Percentiles rank a stretch among this genome's conserved stretches.
Evolutionary conservation across 2,888 invertebrate species (phyloP).

Genomic region (Dynastes tityus): DNA sequence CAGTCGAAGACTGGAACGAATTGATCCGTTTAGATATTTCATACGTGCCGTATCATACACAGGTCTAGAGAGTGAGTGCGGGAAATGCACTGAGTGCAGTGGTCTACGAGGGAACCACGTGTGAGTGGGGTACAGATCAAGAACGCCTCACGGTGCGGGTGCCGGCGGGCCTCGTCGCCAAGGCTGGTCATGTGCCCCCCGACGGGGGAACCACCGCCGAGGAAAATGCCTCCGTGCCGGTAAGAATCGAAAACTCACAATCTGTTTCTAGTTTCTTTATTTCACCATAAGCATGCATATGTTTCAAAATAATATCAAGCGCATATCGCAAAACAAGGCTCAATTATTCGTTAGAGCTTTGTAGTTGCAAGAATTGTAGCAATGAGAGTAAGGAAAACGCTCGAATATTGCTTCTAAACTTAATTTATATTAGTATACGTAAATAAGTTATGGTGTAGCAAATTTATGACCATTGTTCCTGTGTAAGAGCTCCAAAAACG

Average conservation of each 20-base stretch:
- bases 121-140: constrained; percentile 65
- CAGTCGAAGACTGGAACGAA: constrained; percentile 12
- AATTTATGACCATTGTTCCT: no score
- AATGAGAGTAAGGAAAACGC: no score
- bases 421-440: no score
- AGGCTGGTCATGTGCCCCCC: constrained; percentile 71
- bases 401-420: no score
- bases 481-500: no score
- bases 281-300: no score
- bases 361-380: no score
- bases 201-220: constrained; percentile 71
- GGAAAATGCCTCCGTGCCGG: constrained; percentile 71
- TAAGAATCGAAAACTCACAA: constrained; percentile 56
- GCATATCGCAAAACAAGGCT: no score
- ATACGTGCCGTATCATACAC: constrained; percentile 32
- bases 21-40: constrained; percentile 23
- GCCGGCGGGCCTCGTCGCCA: constrained; percentile 70
- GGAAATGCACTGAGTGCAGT: constrained; percentile 66
- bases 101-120: constrained; percentile 66
- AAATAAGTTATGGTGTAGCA: no score
- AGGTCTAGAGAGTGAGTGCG: constrained; percentile 58
- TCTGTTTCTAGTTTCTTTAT: neutral
- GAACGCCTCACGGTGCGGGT: constrained; percentile 71
- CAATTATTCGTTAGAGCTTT: no score
- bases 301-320: no score